Base-by-base conservation (phyloP, 2,113 vertebrate species). In the Orthonyx spaldingii region DNA sequence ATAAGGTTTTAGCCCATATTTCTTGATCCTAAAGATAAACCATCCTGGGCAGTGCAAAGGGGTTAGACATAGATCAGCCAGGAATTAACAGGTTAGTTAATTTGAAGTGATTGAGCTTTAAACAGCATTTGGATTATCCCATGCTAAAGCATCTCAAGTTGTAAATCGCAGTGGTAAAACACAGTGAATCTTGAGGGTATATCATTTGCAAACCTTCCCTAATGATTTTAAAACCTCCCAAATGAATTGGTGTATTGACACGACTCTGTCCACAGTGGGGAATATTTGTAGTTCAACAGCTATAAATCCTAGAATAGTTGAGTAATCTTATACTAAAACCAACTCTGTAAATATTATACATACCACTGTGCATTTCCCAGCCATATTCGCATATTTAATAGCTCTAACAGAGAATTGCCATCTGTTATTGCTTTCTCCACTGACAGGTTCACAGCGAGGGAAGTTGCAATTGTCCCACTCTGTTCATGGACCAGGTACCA, bases 171-270 rank as follows among this genome's bases (percentile, higher is more conserved):
- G 92, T 95, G 92, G 90, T 94, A 96, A 97, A 96, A 84, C 65
- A 93, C 86, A 93, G 74, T 83, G 65, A 94, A 90, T 94, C 96
- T 92, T 96, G 75, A 78, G 78, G 91, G 95, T 88, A 80, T 93
- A 94, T 92, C 23, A 89, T 94, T 89, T 74, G 55, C 82, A 97
- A 96, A 90, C 80, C 93, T 94, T 97, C 96, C 82, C 89, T 97
- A 98, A 97, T 97, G 97, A 97, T 96, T 97, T 97, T 90, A 93
- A 97, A 93, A 96, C 95, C 94, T 98, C 94, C 89, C 97, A 96
- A 96, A 97, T 97, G 96, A 96, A 98, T 97, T 78, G 85, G 87
- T 93, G 32, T 97, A 97, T 97, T 97, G 96, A 97, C 95, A 97
- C 78, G 97, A 77, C 89, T 97, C 86, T 93, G 92, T 90, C 95